These are phyloP conservation scores for Meloidogyne exigua DNA, from an alignment of 1,140 invertebrate species.

Conservation along the genomic window DNA sequence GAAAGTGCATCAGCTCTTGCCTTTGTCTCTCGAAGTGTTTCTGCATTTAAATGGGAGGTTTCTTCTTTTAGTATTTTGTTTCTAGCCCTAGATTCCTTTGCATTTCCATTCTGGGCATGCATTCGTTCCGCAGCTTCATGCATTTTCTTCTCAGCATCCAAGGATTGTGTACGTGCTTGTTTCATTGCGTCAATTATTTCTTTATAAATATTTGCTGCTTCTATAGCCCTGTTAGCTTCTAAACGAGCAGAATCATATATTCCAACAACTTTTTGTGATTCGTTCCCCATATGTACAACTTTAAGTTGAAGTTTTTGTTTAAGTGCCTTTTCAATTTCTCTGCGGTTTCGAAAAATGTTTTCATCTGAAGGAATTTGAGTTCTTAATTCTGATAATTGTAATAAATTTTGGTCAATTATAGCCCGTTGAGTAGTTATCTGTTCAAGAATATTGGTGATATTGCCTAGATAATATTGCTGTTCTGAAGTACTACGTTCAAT, in stretches of 20 bases:
- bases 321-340: constrained; percentile 1
- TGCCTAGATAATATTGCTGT: constrained; percentile 10
- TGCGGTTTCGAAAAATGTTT: background rate
- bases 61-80: background rate
- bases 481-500: constrained; percentile 16
- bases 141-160: background rate
- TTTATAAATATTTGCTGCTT: constrained; percentile 42
- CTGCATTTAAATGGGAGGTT: background rate
- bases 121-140: background rate
- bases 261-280: constrained; percentile 23
- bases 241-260: constrained; percentile 43
- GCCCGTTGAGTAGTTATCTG: constrained; percentile 1
- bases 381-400: constrained; percentile 26
- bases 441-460: constrained; percentile 25
- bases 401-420: constrained; percentile 18
- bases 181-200: constrained; percentile 27
- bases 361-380: constrained; percentile 8
- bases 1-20: background rate
- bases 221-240: constrained; percentile 34
- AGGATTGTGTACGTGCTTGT: constrained; percentile 32
- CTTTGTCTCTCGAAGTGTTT: background rate
- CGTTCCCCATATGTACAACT: constrained; percentile 34
- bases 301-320: constrained; percentile 15
- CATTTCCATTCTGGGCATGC: background rate
- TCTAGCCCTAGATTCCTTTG: constrained; percentile 1